Evolutionary conservation across 2,888 invertebrate species (phyloP), one percentile per base, ranked within the genome.

Genomic region (Empis livida): DNA sequence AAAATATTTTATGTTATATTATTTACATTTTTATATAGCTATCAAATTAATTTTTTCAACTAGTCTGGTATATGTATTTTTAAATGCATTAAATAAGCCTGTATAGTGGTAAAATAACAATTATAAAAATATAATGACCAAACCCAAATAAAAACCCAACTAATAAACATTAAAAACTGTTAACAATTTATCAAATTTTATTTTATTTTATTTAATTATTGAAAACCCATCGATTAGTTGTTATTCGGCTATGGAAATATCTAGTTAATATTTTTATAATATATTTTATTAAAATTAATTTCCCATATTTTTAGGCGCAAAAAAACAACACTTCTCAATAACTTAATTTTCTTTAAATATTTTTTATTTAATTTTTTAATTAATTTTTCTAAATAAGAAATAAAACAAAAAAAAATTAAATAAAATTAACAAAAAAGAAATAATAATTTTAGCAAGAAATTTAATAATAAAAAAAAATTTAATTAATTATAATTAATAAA

Each of bases 141-240:
- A n/a, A n/a, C n/a, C n/a, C n/a, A n/a, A n/a, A n/a, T n/a, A n/a
- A n/a, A n/a, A n/a, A n/a, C n/a, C n/a, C n/a, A n/a, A n/a, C n/a
- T n/a, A n/a, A n/a, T n/a, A n/a, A n/a, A n/a, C n/a, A n/a, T n/a
- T n/a, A n/a, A n/a, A n/a, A n/a, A n/a, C n/a, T n/a, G n/a, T n/a
- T n/a, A n/a, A n/a, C n/a, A n/a, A n/a, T n/a, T n/a, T n/a, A n/a
- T n/a, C n/a, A n/a, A n/a, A n/a, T n/a, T n/a, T n/a, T n/a, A n/a
- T n/a, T n/a, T n/a, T n/a, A n/a, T n/a, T n/a, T n/a, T n/a, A n/a
- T n/a, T n/a, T n/a, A 20, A 20, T 20, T 20, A 20, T 5, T 20
- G 20, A 20, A 20, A 53, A 55, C 54, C 54, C 54, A 55, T 53
- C 54, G 54, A 55, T 52, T 52, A 55, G 52, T 53, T n/a, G n/a